A percentile compares a stretch with the other conserved stretches of the same genome.
Evolutionary conservation across 2,888 invertebrate species (phyloP).

Genomic region (Hyalella azteca): DNA sequence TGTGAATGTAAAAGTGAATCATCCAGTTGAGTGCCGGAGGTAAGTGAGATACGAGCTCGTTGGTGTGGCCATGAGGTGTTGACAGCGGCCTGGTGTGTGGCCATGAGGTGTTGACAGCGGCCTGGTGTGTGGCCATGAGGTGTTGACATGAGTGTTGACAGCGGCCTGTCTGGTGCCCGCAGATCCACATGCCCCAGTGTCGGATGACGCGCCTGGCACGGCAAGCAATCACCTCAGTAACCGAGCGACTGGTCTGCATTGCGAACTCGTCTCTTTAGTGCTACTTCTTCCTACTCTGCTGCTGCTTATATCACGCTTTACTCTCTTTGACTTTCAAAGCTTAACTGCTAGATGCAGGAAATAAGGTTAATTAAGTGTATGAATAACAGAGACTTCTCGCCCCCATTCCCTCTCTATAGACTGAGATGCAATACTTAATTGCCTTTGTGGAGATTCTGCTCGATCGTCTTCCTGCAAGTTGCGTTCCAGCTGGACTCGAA

Average conservation of each 20-base stretch:
- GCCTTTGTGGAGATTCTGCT: no score
- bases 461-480: no score
- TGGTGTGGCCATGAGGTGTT: neutral
- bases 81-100: neutral
- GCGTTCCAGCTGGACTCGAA: no score
- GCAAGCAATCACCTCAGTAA: slow-evolving; percentile 17
- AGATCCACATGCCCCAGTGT: slow-evolving; percentile 19
- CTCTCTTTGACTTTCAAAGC: slow-evolving; percentile 25
- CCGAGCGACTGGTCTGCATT: slow-evolving; percentile 30
- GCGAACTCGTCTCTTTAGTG: slow-evolving; percentile 12
- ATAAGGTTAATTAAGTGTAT: neutral
- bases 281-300: slow-evolving; percentile 19
- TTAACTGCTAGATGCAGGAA: slow-evolving; percentile 11
- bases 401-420: no score
- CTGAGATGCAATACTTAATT: no score
- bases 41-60: neutral
- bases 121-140: neutral
- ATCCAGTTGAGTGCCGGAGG: no score
- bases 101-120: neutral
- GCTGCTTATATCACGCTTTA: neutral
- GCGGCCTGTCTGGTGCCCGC: slow-evolving; percentile 6
- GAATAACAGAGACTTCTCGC: no score
- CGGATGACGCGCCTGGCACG: neutral
- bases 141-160: neutral
- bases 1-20: no score